Percentiles rank a stretch among this genome's conserved stretches.
These are phyloP conservation scores for Microcaecilia unicolor DNA, from an alignment of 2,797 vertebrate genomes.

Conservation along the genomic window DNA sequence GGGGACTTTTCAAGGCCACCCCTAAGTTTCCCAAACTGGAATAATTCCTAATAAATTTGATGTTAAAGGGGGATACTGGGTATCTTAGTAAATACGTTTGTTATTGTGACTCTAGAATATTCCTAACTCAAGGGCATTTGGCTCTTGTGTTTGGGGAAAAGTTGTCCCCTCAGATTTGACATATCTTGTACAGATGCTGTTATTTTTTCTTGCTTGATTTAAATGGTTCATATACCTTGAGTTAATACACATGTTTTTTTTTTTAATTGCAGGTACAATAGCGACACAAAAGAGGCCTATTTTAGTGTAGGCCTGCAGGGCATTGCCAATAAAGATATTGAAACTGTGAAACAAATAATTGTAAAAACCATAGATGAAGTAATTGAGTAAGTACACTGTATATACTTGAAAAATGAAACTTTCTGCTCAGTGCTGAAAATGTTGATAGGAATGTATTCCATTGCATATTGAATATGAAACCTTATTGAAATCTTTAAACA, in stretches of 20 bases:
- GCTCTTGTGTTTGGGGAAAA: too few relatives aligned
- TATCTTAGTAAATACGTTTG: too few relatives aligned
- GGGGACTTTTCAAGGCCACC: too few relatives aligned
- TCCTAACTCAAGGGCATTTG: too few relatives aligned
- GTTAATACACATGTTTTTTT: background rate
- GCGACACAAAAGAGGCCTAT: slow-evolving; percentile 79
- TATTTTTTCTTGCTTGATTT: slow-evolving; percentile 7
- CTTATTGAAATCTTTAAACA: too few relatives aligned
- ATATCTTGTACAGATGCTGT: too few relatives aligned
- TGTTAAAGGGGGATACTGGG: too few relatives aligned
- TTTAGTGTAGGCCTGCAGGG: slow-evolving; percentile 91
- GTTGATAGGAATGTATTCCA: background rate
- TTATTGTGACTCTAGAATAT: too few relatives aligned
- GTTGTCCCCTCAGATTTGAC: too few relatives aligned
- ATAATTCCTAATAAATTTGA: too few relatives aligned
- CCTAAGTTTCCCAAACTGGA: too few relatives aligned
- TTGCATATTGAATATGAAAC: background rate
- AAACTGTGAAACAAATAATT: slow-evolving; percentile 68
- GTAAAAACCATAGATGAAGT: slow-evolving; percentile 68
- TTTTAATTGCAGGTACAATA: slow-evolving; percentile 67
- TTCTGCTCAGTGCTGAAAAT: background rate
- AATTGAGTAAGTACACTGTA: slow-evolving; percentile 57
- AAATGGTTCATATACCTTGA: background rate
- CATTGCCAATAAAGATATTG: slow-evolving; percentile 61
- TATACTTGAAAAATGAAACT: background rate